Percentiles rank a stretch among this genome's conserved stretches.
phyloP scores from a whole-genome alignment of 2,797 vertebrate genomes.

The Rhinogobio ventralis region DNA sequence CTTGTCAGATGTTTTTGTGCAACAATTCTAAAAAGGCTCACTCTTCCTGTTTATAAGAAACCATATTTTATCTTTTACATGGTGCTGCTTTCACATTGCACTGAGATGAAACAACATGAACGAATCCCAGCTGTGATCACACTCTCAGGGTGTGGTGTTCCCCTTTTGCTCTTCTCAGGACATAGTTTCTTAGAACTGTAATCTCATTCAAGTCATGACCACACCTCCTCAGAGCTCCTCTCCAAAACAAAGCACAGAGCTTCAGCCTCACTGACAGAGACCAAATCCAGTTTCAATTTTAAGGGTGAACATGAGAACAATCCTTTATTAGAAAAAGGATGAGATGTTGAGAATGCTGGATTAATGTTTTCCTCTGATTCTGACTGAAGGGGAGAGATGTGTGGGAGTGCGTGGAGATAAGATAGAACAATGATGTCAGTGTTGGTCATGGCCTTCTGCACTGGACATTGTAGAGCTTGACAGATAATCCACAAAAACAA shows the following conservation, averaged over 20 bases:
- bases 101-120: slow-evolving; percentile 13
- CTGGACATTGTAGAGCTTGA: slow-evolving; percentile 64
- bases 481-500: slow-evolving; percentile 65
- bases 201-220: slow-evolving; percentile 40
- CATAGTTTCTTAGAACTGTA: slow-evolving; percentile 53
- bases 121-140: slow-evolving; percentile 50
- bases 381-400: background rate
- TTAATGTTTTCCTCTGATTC: slow-evolving; percentile 17
- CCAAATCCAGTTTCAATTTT: background rate
- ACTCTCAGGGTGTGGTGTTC: slow-evolving; percentile 35
- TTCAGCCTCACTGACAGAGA: background rate
- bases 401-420: slow-evolving; percentile 31
- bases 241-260: slow-evolving; percentile 13
- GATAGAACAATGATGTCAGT: slow-evolving; percentile 50
- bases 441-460: slow-evolving; percentile 41
- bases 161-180: slow-evolving; percentile 36
- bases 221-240: slow-evolving; percentile 14
- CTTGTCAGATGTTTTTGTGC: background rate
- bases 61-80: background rate
- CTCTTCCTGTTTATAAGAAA: background rate
- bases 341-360: background rate
- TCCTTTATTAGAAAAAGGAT: slow-evolving; percentile 15
- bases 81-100: slow-evolving; percentile 1
- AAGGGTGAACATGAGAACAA: background rate
- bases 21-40: background rate